These are phyloP conservation scores for Gadus macrocephalus DNA, from an alignment of 2,113 vertebrate species.

Conservation along the genomic window DNA sequence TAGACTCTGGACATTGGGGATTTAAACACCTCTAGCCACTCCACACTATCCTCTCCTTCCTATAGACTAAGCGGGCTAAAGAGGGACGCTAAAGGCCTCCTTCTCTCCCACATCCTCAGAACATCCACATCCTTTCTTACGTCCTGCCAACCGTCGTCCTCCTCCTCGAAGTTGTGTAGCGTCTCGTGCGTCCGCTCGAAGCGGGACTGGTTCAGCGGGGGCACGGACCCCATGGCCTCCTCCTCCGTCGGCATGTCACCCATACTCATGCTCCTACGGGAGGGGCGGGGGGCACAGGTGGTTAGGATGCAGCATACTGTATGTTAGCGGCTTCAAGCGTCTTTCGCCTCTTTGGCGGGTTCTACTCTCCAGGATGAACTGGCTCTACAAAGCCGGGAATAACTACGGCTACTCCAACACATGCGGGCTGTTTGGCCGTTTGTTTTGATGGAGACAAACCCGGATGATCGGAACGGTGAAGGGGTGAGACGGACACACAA, in stretches of 20 bases:
- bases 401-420: no score
- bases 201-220: slow-evolving; percentile 83
- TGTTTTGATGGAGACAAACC: no score
- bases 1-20: no score
- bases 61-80: not conserved
- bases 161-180: slow-evolving; percentile 81
- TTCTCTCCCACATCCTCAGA: not conserved
- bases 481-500: no score
- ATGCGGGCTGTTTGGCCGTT: no score
- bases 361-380: no score
- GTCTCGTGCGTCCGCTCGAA: slow-evolving; percentile 86
- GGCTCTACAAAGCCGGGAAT: no score
- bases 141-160: slow-evolving; percentile 92
- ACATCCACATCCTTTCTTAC: slow-evolving; percentile 67
- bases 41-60: not conserved
- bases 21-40: not conserved
- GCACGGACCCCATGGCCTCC: slow-evolving; percentile 76
- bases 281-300: slow-evolving; percentile 14
- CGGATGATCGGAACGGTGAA: no score
- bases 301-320: no score
- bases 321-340: no score
- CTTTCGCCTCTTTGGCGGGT: no score
- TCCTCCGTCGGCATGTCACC: slow-evolving; percentile 84
- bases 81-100: no score
- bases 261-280: slow-evolving; percentile 87